Evolutionary conservation across 1,140 invertebrate genomes (phyloP).

Genomic region (Drosophila biarmipes): DNA sequence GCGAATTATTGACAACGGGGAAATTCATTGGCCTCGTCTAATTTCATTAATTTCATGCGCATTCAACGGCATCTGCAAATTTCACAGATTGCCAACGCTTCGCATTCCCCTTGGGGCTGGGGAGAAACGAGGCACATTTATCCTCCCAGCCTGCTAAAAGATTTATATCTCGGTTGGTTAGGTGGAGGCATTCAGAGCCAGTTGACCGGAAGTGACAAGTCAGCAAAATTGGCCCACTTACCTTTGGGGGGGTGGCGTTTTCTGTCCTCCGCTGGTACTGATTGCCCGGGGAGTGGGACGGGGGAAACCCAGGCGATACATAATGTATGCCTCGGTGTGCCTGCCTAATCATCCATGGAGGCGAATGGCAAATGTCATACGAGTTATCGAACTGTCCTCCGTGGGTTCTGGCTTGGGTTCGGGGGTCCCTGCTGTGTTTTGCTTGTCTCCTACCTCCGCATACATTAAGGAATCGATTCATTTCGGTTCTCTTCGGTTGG

Average conservation of each 20-base stretch:
- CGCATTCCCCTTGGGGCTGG: background rate
- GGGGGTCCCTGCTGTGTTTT: constrained; percentile 27
- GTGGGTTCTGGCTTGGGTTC: constrained; percentile 2
- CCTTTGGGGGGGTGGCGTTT: constrained; percentile 29
- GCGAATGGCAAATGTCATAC: constrained; percentile 69
- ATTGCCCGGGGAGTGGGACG: constrained; percentile 10
- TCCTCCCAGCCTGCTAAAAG: background rate
- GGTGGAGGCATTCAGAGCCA: constrained; percentile 53
- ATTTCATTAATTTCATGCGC: constrained; percentile 77
- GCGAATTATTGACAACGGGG: constrained; percentile 45
- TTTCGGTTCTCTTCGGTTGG: constrained; percentile 54
- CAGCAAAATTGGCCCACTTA: constrained; percentile 76
- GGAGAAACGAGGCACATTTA: too few species aligned
- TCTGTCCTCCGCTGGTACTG: constrained; percentile 1
- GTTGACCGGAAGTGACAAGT: constrained; percentile 81
- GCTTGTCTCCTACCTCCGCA: constrained; percentile 35
- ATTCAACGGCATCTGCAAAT: constrained; percentile 74
- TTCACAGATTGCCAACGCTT: constrained; percentile 50
- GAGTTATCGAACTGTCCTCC: constrained; percentile 56
- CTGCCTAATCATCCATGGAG: constrained; percentile 76
- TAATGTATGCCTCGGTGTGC: constrained; percentile 32
- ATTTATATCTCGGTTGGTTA: constrained; percentile 62
- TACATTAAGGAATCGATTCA: constrained; percentile 77
- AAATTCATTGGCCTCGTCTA: constrained; percentile 65
- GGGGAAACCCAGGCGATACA: constrained; percentile 7